These are phyloP conservation scores for Notothenia coriiceps DNA, from an alignment of 2,113 vertebrate genomes.

Conservation along the genomic window DNA sequence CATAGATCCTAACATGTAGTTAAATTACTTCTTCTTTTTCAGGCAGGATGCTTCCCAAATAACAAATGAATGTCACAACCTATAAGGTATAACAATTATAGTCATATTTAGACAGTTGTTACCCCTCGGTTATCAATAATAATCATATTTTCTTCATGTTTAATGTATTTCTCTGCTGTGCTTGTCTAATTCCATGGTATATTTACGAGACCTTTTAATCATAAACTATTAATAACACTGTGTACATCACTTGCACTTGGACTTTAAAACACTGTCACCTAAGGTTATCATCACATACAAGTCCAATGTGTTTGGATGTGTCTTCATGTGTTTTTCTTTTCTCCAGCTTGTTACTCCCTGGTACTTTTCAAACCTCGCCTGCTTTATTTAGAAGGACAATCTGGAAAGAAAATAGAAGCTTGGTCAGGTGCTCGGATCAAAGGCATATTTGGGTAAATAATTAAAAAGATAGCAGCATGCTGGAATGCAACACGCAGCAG, in stretches of 20 bases:
- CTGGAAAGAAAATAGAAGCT: conserved; percentile 32
- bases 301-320: not conserved
- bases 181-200: too few species aligned
- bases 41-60: too few species aligned
- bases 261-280: not conserved
- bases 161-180: too few species aligned
- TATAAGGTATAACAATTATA: not conserved
- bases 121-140: not conserved
- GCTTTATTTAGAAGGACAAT: conserved; percentile 12
- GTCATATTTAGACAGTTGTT: not conserved
- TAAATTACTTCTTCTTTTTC: too few species aligned
- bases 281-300: not conserved
- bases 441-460: conserved; percentile 54
- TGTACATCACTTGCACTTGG: too few species aligned
- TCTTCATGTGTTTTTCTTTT: conserved; percentile 10
- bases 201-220: too few species aligned
- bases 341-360: not conserved
- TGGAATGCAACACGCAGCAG: conserved; percentile 16
- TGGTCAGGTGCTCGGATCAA: conserved; percentile 59
- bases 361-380: conserved; percentile 21
- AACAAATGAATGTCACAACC: not conserved
- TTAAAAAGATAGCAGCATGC: conserved; percentile 45
- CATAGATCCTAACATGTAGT: not conserved
- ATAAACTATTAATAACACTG: too few species aligned
- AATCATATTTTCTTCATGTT: too few species aligned